Evolutionary conservation across 2,113 vertebrate genomes (phyloP).

Genomic region (Ictalurus punctatus): DNA sequence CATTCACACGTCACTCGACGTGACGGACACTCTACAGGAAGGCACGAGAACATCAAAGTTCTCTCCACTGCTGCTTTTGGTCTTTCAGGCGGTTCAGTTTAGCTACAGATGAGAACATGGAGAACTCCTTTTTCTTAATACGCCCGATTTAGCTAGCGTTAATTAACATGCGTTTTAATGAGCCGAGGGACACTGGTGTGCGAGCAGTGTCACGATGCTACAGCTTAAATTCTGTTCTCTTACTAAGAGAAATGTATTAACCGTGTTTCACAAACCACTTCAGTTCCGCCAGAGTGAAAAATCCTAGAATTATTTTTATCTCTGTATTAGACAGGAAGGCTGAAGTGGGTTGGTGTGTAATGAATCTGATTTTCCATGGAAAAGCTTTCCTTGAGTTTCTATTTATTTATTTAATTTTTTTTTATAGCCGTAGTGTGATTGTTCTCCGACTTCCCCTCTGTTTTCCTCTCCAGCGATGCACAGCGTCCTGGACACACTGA

Average conservation of each 20-base stretch:
- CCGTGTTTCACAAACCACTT: not conserved
- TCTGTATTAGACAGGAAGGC: not conserved
- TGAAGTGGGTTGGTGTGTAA: not conserved
- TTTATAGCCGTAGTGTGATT: not conserved
- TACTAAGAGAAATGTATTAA: not conserved
- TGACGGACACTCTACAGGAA: not conserved
- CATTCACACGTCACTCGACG: not conserved
- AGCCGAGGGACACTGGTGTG: not conserved
- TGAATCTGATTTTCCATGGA: not conserved
- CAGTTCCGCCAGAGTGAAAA: not conserved
- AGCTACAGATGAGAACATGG: not conserved
- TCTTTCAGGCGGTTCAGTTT: not conserved
- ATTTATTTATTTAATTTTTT: not conserved
- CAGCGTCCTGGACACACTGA: conserved; percentile 87
- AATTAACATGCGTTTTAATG: not conserved
- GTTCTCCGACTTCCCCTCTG: not conserved
- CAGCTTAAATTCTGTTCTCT: not conserved
- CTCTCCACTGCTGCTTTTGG: not conserved
- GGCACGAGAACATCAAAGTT: not conserved
- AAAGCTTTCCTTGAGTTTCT: not conserved
- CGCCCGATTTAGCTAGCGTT: not conserved
- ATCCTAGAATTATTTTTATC: not conserved
- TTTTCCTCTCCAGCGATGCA: conserved; percentile 80
- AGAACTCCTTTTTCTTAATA: not conserved
- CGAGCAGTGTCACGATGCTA: not conserved